Evolutionary conservation across 2,113 vertebrate genomes (phyloP).

Genomic region (Nesospiza acunhae): DNA sequence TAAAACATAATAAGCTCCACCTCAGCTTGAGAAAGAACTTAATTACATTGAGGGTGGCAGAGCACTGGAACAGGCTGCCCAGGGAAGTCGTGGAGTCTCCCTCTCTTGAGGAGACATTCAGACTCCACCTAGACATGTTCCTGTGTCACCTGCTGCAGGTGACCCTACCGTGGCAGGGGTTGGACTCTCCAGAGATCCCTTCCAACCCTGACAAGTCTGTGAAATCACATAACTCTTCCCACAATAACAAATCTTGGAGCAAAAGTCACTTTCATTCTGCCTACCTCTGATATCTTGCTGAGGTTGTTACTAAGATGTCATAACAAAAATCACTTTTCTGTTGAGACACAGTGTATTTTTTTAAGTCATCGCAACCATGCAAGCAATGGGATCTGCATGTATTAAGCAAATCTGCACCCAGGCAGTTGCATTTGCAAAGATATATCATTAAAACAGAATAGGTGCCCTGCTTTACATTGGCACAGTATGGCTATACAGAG

Average conservation of each 20-base stretch:
- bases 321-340: neutral
- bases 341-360: neutral
- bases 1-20: neutral
- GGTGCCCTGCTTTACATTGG: neutral
- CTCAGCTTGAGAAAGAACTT: neutral
- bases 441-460: rapidly evolving
- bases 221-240: neutral
- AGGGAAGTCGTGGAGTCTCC: neutral
- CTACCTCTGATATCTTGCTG: neutral
- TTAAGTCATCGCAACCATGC: neutral
- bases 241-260: neutral
- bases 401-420: neutral
- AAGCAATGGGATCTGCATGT: rapidly evolving
- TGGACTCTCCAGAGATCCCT: neutral
- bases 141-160: neutral
- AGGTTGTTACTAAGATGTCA: neutral
- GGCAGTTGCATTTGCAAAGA: neutral
- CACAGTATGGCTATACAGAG: neutral
- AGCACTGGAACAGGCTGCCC: neutral
- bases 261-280: neutral
- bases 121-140: rapidly evolving
- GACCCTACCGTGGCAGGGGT: neutral
- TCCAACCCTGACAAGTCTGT: neutral
- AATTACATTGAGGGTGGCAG: neutral
- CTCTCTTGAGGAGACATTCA: too few relatives aligned